These are phyloP conservation scores for Gorsachius magnificus DNA, from an alignment of 2,797 vertebrate genomes.

Conservation along the genomic window DNA sequence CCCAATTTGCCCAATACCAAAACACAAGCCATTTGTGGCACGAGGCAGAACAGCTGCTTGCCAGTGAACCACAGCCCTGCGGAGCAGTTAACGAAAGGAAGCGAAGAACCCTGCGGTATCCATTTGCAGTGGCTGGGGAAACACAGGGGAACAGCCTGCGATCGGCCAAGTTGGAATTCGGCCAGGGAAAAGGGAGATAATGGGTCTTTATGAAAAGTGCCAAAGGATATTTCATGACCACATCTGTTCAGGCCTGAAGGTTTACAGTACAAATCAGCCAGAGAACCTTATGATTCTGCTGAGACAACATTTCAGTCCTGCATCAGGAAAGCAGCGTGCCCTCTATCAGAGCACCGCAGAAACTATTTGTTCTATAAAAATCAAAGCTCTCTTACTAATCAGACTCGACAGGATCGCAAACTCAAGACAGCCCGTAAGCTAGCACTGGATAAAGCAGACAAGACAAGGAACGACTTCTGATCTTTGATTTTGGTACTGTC, in stretches of 20 bases:
- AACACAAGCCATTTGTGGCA: neutral
- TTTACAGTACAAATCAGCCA: neutral
- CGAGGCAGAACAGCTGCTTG: neutral
- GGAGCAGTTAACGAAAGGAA: neutral
- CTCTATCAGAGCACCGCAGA: neutral
- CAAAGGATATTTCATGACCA: neutral
- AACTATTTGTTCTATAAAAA: neutral
- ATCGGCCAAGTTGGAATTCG: neutral
- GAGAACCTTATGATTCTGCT: neutral
- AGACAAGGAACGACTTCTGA: neutral
- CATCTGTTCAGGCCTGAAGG: neutral
- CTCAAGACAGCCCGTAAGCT: neutral
- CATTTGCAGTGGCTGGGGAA: neutral
- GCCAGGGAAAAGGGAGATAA: neutral
- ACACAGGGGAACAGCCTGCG: neutral
- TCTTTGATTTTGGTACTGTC: neutral
- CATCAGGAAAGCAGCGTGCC: neutral
- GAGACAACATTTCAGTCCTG: neutral
- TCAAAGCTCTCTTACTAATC: neutral
- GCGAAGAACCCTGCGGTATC: neutral
- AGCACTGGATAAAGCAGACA: neutral
- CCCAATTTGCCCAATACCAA: neutral
- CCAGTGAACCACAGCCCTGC: neutral
- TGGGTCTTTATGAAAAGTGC: neutral
- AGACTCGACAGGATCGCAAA: neutral